Conservation (phyloP, 2,888 invertebrate genomes). For the Dynastes maya region DNA sequence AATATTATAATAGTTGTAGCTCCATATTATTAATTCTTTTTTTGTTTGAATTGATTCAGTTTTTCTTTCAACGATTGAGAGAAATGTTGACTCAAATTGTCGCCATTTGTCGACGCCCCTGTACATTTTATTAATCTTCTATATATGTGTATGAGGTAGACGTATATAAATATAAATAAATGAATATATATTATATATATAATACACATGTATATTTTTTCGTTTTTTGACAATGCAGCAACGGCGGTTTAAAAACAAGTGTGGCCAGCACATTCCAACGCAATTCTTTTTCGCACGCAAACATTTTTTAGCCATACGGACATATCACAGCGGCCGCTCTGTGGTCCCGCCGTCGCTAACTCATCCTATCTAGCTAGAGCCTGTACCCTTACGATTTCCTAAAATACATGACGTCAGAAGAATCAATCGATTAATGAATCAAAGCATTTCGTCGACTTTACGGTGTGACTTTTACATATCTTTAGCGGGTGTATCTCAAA, state of each 20-base stretch:
- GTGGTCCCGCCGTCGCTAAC: conserved; percentile 64
- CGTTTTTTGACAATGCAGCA: conserved; percentile 56
- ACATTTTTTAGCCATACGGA: conserved; percentile 61
- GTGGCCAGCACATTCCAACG: conserved; percentile 64
- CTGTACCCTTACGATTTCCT: conserved; percentile 37
- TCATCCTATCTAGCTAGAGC: conserved; percentile 55
- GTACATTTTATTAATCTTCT: conserved; percentile 17
- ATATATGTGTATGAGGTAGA: conserved; percentile 44
- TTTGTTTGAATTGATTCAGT: background rate
- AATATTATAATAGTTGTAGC: too few relatives aligned
- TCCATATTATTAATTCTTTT: too few relatives aligned
- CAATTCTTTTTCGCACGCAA: conserved; percentile 57
- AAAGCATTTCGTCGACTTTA: conserved; percentile 40
- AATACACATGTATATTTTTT: conserved; percentile 45
- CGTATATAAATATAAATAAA: conserved; percentile 51
- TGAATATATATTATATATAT: conserved; percentile 48
- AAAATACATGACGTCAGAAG: conserved; percentile 37
- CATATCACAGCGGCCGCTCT: conserved; percentile 69
- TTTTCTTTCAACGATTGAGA: too few relatives aligned
- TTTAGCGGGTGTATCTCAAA: conserved; percentile 16
- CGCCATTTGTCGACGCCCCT: conserved; percentile 13
- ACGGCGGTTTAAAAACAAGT: conserved; percentile 57
- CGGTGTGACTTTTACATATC: conserved; percentile 13
- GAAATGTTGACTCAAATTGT: background rate
- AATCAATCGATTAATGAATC: background rate